phyloP scores from a whole-genome alignment of 1,140 invertebrate species.

The Neodiprion fabricii region DNA sequence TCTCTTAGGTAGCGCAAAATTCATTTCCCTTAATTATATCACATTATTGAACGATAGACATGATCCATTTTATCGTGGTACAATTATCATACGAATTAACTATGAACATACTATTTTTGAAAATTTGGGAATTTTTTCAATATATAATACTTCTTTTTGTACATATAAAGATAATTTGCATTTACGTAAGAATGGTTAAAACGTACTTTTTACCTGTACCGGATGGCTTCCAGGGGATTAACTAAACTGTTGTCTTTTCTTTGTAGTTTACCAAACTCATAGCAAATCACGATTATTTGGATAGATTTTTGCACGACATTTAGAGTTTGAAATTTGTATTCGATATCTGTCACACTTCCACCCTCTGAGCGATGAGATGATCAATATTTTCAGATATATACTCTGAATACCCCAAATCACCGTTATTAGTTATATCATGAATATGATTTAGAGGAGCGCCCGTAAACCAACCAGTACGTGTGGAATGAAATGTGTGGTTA shows the following conservation, averaged over 20 bases:
- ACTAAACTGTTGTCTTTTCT: neutral
- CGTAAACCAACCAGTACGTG: neutral
- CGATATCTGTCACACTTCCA: neutral
- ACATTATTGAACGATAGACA: neutral
- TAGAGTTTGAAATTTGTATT: neutral
- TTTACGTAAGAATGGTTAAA: conserved; percentile 6
- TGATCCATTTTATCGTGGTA: conserved; percentile 5
- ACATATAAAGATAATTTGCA: neutral
- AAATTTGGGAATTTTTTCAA: neutral
- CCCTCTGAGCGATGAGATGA: neutral
- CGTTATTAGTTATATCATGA: neutral
- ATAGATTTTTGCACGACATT: neutral
- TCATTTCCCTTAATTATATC: neutral
- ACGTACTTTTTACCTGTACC: neutral
- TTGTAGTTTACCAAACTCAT: neutral
- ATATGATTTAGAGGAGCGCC: neutral
- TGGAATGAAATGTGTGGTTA: neutral
- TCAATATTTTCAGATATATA: neutral
- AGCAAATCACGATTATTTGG: neutral
- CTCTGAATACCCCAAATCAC: neutral
- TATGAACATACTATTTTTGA: neutral
- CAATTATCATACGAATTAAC: neutral
- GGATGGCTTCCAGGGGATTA: neutral
- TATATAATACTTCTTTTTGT: neutral
- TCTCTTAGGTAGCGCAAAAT: neutral